Base-by-base conservation (phyloP, 2,113 vertebrate genomes). In the Parus major region DNA sequence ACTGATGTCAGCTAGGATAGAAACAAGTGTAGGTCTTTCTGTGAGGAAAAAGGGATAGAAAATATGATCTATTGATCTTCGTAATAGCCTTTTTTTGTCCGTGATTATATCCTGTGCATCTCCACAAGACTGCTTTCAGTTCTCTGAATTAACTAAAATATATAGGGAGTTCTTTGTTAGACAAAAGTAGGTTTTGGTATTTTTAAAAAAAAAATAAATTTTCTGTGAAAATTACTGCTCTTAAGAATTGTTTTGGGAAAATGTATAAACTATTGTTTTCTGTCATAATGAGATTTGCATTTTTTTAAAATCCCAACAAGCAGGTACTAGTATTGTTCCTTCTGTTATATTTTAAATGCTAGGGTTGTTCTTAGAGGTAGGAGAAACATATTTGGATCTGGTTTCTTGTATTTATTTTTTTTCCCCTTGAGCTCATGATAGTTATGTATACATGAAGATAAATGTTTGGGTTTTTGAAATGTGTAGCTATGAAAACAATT, bases 331-430 rank as follows among this genome's bases (percentile, higher is more conserved):
- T 52, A 39, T 57, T 77, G 11, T 91, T 6, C 19, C 17, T 95
- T 82, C n/a, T 46, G 5, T 65, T 73, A 12, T 79, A 4, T 15
- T 86, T 82, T 71, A 33, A 49, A 56, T 53, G 3, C 29, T 78
- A 3, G 3, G 1, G 1, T 3, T 75, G 91, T 53, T 46, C 15
- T 41, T 63, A 6, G 7, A 41, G 8, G 16, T 60, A 11, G 1
- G 31, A 56, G 29, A 64, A 9, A n/a, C 2, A n/a, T 60, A 12
- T 47, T 90, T 79, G 64, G 13, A 10, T 50, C 21, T 23, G 2
- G 0, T 86, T 90, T 86, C 13, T 41, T 68, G 8, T 76, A 24
- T 47, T 47, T 65, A 4, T 61, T 29, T 35, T 49, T 83, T 86
- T 57, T 39, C 9, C 6, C 11, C 42, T 7, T 44, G 22, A 11